phyloP scores from a whole-genome alignment of 2,797 vertebrate genomes.

The Xenops minutus region DNA sequence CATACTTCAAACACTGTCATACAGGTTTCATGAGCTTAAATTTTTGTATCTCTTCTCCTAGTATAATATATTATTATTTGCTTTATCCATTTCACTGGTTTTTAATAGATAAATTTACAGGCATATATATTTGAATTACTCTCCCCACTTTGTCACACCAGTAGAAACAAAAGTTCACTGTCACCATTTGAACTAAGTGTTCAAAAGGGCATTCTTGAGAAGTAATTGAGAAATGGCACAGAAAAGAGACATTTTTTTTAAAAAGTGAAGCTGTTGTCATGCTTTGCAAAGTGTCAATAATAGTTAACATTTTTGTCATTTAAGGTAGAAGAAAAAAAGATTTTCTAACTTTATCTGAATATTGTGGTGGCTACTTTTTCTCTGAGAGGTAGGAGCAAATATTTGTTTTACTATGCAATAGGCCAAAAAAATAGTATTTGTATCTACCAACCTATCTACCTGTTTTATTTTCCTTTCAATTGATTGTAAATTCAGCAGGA shows the following conservation, averaged over 20 bases:
- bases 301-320: neutral
- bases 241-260: neutral
- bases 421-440: neutral
- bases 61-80: neutral
- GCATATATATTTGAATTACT: neutral
- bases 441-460: neutral
- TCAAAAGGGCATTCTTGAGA: neutral
- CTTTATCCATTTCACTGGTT: neutral
- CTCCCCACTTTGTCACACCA: neutral
- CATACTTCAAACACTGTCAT: neutral
- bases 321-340: neutral
- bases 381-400: neutral
- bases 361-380: neutral
- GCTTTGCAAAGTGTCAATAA: neutral
- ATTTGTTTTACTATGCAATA: neutral
- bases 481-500: neutral
- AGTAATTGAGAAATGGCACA: neutral
- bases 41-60: neutral
- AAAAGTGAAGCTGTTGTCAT: neutral
- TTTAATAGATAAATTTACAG: neutral
- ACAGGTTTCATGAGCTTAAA: neutral
- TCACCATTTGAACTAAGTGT: neutral
- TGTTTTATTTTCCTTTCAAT: neutral
- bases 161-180: neutral
- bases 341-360: neutral